Base-by-base conservation (phyloP, 2,113 vertebrate species). In the Equus quagga region DNA sequence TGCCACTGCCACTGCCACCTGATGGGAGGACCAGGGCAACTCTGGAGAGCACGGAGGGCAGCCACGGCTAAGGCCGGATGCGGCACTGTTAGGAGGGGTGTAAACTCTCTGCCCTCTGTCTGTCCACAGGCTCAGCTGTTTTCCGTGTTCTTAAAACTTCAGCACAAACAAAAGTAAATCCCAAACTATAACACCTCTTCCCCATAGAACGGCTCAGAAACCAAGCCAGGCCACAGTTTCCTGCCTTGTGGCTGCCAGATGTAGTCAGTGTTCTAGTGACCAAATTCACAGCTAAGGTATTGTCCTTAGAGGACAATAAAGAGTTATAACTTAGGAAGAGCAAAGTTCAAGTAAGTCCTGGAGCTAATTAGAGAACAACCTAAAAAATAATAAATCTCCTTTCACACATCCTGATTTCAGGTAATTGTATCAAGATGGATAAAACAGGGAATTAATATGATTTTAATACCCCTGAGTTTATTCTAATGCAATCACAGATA, bases 401-500 rank as follows among this genome's bases (percentile, higher is more conserved):
- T 70, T 80, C 33, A 58, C n/a, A 75, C 9, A 15, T 82, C 91
- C 76, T 96, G 49, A 94, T 72, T 82, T 72, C 88, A 94, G 58
- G 49, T 90, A 87, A 78, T n/a, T 69, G 1, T 73, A 84, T 89
- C 12, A 89, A 89, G 82, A 85, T 33, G 10, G 79, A 89, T 89
- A 80, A 76, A 93, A 60, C 46, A 95, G 23, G 83, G 41, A 96
- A 92, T 62, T 44, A 67, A 73, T 46, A 62, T 23, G 72, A 94
- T 85, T 91, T 87, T 83, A 92, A 95, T 96, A 60, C 70, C 78
- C 26, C 49, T 54, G 76, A 33, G 8, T 91, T 93, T 96, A 82
- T 82, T 97, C 79, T 90, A 93, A 95, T 49, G 28, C 5, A 88
- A 94, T 93, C 26, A 83, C 49, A n/a, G 96, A 84, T 76, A 91